phyloP scores from a whole-genome alignment of 2,797 vertebrate genomes.

The Platalea minor region DNA sequence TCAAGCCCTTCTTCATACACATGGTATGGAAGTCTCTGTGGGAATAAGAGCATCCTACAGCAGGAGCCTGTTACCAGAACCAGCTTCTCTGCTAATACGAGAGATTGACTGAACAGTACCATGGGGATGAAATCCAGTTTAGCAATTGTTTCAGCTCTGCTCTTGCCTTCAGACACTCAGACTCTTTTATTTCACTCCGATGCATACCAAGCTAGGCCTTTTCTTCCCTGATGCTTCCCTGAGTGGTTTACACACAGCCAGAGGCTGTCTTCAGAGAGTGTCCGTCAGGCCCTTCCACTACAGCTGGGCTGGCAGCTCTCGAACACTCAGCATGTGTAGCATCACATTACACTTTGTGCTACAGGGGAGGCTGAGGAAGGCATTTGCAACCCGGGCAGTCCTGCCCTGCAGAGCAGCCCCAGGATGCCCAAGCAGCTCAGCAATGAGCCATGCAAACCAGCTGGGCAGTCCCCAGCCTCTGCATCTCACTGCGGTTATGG shows the following conservation, averaged over 20 bases:
- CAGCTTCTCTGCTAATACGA: neutral
- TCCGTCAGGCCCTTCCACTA: neutral
- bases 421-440: neutral
- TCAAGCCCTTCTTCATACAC: neutral
- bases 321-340: neutral
- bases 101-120: neutral
- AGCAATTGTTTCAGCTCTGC: neutral
- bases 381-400: fast-evolving
- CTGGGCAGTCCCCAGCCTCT: neutral
- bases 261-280: neutral
- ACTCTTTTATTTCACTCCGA: neutral
- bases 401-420: neutral
- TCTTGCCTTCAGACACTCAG: neutral
- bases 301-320: neutral
- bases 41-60: neutral
- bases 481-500: fast-evolving
- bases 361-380: neutral
- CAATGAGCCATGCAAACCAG: neutral
- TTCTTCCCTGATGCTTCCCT: neutral
- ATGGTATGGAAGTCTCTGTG: neutral
- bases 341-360: neutral
- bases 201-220: neutral
- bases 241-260: neutral
- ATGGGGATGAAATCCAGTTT: neutral
- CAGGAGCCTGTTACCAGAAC: neutral